These are phyloP conservation scores for Dynastes grantii DNA, from an alignment of 2,888 invertebrate genomes.

Conservation along the genomic window DNA sequence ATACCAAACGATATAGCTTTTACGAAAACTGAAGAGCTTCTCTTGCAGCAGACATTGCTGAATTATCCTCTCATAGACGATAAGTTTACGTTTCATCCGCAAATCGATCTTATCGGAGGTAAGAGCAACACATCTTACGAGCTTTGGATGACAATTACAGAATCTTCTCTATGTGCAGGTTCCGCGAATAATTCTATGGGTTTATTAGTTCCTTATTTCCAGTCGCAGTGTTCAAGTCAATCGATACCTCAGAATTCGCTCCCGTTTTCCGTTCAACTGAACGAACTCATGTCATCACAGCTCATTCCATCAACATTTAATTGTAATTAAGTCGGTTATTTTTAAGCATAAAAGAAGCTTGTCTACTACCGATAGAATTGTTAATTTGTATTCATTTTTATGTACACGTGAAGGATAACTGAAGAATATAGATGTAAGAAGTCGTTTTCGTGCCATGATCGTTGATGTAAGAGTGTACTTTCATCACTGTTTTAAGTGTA, in stretches of 20 bases:
- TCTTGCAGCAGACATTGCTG: slow-evolving; percentile 64
- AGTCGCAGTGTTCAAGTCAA: slow-evolving; percentile 61
- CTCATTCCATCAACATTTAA: slow-evolving; percentile 57
- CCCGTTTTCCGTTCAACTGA: slow-evolving; percentile 60
- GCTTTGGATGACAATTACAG: background rate
- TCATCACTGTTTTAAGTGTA: background rate
- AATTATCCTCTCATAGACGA: slow-evolving; percentile 64
- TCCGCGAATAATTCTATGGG: slow-evolving; percentile 59
- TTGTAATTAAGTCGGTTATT: slow-evolving; percentile 52
- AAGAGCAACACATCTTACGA: slow-evolving; percentile 38
- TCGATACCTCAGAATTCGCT: slow-evolving; percentile 54
- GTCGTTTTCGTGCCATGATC: slow-evolving; percentile 23
- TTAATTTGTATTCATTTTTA: slow-evolving; percentile 11
- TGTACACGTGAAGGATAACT: slow-evolving; percentile 9
- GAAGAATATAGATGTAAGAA: background rate
- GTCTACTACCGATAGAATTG: background rate
- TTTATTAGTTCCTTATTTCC: slow-evolving; percentile 63
- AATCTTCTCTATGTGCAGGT: slow-evolving; percentile 55
- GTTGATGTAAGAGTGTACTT: slow-evolving; percentile 12
- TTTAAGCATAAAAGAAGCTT: slow-evolving; percentile 12
- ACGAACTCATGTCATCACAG: slow-evolving; percentile 60
- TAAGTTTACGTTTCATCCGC: slow-evolving; percentile 62
- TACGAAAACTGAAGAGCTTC: slow-evolving; percentile 64
- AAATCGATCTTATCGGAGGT: slow-evolving; percentile 63
- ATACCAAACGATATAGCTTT: slow-evolving; percentile 54